Evolutionary conservation across 1,140 invertebrate species (phyloP).

Genomic region (Drosophila azteca): DNA sequence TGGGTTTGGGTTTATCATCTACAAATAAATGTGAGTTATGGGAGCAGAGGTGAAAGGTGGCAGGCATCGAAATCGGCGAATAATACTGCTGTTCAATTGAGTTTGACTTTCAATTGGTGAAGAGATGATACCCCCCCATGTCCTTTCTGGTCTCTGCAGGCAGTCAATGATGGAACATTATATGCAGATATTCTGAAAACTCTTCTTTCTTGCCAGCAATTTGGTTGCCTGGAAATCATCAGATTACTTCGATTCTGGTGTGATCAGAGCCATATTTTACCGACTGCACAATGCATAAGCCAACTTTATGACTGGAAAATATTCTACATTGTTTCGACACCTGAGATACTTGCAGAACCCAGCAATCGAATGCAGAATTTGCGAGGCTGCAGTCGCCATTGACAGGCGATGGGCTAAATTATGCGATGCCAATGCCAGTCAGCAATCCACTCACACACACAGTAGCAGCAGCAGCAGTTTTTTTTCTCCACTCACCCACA

Average conservation of each 20-base stretch:
- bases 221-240: conserved; percentile 23
- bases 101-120: too few species aligned
- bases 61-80: too few species aligned
- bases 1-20: neutral
- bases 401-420: conserved; percentile 53
- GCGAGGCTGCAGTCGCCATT: conserved; percentile 47
- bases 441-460: neutral
- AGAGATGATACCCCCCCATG: too few species aligned
- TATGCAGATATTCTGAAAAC: too few species aligned
- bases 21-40: neutral
- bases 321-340: conserved; percentile 55
- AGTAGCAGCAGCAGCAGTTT: conserved; percentile 1
- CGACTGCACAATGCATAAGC: conserved; percentile 17
- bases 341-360: conserved; percentile 28
- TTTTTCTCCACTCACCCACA: neutral
- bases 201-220: too few species aligned
- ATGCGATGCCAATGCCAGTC: conserved; percentile 35
- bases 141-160: too few species aligned
- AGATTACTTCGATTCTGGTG: conserved; percentile 16
- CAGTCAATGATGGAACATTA: too few species aligned
- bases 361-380: conserved; percentile 43
- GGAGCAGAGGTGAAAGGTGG: neutral
- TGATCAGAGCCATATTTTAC: conserved; percentile 16
- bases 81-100: too few species aligned
- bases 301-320: conserved; percentile 47